Conservation (phyloP, 2,888 invertebrate genomes). For the Scaptodrosophila latifasciaeformis region DNA sequence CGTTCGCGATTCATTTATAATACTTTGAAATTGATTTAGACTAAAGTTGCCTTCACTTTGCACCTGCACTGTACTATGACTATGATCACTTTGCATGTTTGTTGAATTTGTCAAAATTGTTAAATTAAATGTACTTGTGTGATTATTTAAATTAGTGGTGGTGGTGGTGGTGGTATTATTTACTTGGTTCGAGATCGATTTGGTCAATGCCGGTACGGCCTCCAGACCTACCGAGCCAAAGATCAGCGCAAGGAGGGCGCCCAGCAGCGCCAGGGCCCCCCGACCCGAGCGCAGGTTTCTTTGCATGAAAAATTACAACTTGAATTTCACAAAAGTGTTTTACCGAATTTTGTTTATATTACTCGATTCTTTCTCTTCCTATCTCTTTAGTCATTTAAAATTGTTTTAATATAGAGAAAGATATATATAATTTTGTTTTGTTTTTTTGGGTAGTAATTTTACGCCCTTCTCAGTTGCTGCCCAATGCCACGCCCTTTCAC, state of each 20-base stretch:
- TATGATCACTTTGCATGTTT: constrained; percentile 54
- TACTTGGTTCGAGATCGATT: constrained; percentile 33
- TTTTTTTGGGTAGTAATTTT: constrained; percentile 9
- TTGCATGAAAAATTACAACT: constrained; percentile 71
- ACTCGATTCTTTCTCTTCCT: constrained; percentile 2
- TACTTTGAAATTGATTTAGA: constrained; percentile 62
- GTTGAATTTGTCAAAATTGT: constrained; percentile 4
- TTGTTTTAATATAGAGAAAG: constrained; percentile 28
- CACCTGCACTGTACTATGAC: constrained; percentile 47
- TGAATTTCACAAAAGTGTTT: constrained; percentile 34
- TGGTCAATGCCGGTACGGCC: constrained; percentile 68
- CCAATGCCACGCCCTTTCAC: constrained; percentile 51
- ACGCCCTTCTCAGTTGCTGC: constrained; percentile 33
- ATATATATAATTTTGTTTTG: constrained; percentile 8
- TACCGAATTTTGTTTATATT: constrained; percentile 8
- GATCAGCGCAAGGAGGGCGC: constrained; percentile 75
- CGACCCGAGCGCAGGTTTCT: constrained; percentile 73
- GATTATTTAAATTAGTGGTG: constrained; percentile 13
- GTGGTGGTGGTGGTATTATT: constrained; percentile 16
- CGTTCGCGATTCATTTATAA: constrained; percentile 62
- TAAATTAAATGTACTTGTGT: constrained; percentile 11
- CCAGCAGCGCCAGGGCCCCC: constrained; percentile 76
- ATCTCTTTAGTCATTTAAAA: constrained; percentile 6
- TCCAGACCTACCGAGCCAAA: constrained; percentile 71
- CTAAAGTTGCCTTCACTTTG: constrained; percentile 39